These are phyloP conservation scores for Rattus rattus DNA, from an alignment of 2,113 vertebrate genomes.

Conservation along the genomic window DNA sequence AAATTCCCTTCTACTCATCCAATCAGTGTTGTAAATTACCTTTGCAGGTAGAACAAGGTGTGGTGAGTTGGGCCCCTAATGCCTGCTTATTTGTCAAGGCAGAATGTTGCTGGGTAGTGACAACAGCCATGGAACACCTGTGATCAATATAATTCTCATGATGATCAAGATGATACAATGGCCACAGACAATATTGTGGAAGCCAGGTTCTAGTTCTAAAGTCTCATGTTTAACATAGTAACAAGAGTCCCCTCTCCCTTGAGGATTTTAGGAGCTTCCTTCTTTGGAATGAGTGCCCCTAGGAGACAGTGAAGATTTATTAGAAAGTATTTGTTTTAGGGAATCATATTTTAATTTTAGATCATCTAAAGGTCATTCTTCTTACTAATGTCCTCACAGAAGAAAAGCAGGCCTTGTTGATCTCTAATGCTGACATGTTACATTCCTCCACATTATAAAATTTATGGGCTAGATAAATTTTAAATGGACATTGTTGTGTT, in stretches of 20 bases:
- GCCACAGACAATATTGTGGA: neutral
- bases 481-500: neutral
- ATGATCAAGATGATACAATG: neutral
- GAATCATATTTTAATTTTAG: neutral
- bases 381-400: neutral
- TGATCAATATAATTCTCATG: neutral
- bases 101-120: neutral
- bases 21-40: neutral
- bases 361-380: neutral
- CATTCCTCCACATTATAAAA: neutral
- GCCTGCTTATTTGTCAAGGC: neutral
- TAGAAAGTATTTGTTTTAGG: neutral
- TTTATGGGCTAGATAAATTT: neutral
- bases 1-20: neutral
- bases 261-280: neutral
- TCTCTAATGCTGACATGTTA: neutral
- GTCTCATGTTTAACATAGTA: neutral
- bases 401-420: neutral
- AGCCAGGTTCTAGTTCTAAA: neutral
- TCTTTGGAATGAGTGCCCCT: neutral
- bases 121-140: neutral
- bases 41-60: neutral
- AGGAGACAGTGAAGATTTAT: neutral
- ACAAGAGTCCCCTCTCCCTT: neutral
- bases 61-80: neutral